Evolutionary conservation across 2,888 invertebrate genomes (phyloP), one percentile per base, ranked within the genome.

Genomic region (Smittia aterrima): DNA sequence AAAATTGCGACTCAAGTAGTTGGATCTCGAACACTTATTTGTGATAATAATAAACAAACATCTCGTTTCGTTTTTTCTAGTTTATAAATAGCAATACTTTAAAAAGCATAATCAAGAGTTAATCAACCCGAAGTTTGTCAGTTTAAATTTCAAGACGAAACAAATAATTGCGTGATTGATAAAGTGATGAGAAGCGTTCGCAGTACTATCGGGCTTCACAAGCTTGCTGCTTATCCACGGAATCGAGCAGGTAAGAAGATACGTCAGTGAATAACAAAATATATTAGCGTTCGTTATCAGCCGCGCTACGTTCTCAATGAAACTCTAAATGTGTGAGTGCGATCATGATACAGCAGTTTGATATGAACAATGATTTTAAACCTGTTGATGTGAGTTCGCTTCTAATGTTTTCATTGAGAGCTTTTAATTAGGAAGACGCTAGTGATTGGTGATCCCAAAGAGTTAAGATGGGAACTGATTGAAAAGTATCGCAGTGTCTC

Each of bases 181-280:
- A 27, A 27, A 64, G 27, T 64, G 58, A 72, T 72, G 72, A 72
- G 72, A 38, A 54, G 72, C 25, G 54, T 72, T 18, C 16, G 72
- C 20, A 72, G 54, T 38, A 54, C 72, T 20, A 62, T 72, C 32
- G 32, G 72, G 22, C 72, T 72, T 62, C 72, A 72, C 13, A 72
- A 72, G 38, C 53, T 72, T 18, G 72, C 72, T 20, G 54, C 72
- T 16, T 72, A 54, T 72, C 72, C 72, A 20, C 53, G 22, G 38
- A 62, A 38, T 72, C 72, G 72, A 62, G 54, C 72, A 62, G 72
- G 72, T 72, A 62, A 40, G 40, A 58, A 70, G 20, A 67, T 38
- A 67, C 20, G 9, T 41, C 22, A 11, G 32, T 32, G 32, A 9
- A 32, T 3, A 32, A 32, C 3, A 32, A n/a, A n/a, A n/a, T n/a